phyloP scores from a whole-genome alignment of 2,797 vertebrate genomes.

The Poeciliopsis infans region DNA sequence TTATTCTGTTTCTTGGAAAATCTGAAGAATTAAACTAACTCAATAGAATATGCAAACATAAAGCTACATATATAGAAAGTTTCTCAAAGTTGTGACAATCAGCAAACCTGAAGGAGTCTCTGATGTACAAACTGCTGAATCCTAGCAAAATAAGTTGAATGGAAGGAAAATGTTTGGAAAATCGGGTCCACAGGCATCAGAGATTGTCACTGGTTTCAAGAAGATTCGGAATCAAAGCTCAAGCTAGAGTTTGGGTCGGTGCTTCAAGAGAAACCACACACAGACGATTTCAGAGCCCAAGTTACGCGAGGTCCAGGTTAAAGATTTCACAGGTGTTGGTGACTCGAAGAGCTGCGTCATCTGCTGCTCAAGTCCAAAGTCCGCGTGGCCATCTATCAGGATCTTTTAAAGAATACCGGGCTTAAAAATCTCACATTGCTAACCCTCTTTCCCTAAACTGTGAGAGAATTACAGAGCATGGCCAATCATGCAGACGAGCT shows the following conservation, averaged over 20 bases:
- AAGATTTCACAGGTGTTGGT: background rate
- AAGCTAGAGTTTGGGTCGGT: background rate
- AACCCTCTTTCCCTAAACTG: background rate
- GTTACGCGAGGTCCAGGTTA: background rate
- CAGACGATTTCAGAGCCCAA: background rate
- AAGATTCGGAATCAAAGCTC: background rate
- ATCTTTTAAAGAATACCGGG: too few relatives aligned
- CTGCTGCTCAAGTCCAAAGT: background rate
- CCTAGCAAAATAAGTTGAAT: background rate
- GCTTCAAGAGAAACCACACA: background rate
- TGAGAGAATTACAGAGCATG: background rate
- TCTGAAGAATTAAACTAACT: background rate
- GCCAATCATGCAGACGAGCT: background rate
- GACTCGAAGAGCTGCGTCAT: background rate
- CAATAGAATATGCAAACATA: too few relatives aligned
- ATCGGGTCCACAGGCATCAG: background rate
- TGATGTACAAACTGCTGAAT: background rate
- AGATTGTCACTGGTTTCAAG: background rate
- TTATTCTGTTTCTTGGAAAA: background rate
- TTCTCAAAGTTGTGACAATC: background rate
- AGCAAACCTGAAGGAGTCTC: background rate
- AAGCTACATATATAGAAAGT: background rate
- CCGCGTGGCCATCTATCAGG: background rate
- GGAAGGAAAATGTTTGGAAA: background rate
- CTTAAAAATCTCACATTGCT: background rate